These are phyloP conservation scores for Pristis pectinata DNA, from an alignment of 2,797 vertebrate genomes.

Conservation along the genomic window DNA sequence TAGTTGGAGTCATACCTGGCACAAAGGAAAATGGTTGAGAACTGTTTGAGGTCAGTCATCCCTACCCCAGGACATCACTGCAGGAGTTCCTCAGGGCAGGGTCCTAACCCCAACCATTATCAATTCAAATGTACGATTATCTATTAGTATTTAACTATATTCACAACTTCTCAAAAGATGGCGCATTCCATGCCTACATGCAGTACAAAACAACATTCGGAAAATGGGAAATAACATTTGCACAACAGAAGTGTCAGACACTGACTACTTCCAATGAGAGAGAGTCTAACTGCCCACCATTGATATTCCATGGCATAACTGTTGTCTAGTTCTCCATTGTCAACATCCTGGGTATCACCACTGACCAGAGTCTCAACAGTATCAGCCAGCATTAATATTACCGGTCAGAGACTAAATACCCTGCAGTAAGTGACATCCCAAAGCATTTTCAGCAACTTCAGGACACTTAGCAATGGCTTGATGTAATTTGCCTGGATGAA, in stretches of 20 bases:
- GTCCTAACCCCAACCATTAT: background rate
- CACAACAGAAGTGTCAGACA: background rate
- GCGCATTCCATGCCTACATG: background rate
- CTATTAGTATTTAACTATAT: background rate
- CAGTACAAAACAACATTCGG: background rate
- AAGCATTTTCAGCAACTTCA: background rate
- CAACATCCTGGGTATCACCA: background rate
- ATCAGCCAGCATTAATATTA: background rate
- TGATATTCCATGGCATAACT: background rate
- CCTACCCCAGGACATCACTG: background rate
- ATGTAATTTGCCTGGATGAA: background rate
- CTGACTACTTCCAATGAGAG: background rate
- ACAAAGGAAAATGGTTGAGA: background rate
- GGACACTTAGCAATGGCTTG: background rate
- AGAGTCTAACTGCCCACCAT: background rate
- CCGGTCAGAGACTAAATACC: background rate
- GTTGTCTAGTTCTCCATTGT: background rate
- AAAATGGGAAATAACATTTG: background rate
- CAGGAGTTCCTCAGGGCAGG: background rate
- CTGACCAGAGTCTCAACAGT: background rate
- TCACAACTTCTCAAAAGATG: background rate
- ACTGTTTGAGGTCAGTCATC: background rate
- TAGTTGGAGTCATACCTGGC: background rate
- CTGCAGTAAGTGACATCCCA: background rate
- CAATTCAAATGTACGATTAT: background rate